Evolutionary conservation across 1,140 invertebrate species (phyloP).

Genomic region (Pseudachorutes palmiensis): DNA sequence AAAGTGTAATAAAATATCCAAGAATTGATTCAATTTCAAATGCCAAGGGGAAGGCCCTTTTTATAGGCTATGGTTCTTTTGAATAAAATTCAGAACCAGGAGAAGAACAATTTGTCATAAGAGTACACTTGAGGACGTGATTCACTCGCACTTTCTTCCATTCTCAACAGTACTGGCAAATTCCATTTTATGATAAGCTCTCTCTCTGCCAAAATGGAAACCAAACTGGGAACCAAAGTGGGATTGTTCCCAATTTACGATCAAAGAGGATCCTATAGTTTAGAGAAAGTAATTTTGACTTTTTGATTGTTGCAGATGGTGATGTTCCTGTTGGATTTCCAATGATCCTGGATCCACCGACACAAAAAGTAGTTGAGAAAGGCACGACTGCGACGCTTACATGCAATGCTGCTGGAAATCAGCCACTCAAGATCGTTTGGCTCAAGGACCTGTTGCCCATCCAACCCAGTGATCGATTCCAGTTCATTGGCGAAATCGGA

Average conservation of each 20-base stretch:
- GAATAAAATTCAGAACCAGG: too few relatives aligned
- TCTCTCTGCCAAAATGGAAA: too few relatives aligned
- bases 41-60: too few relatives aligned
- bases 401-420: constrained; percentile 77
- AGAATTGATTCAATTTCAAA: constrained; percentile 1
- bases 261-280: too few relatives aligned
- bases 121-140: too few relatives aligned
- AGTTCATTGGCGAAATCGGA: constrained; percentile 32
- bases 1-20: neutral
- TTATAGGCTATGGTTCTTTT: too few relatives aligned
- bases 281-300: neutral
- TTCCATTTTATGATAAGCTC: too few relatives aligned
- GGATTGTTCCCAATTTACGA: too few relatives aligned
- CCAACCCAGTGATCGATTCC: constrained; percentile 32
- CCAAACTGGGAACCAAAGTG: too few relatives aligned
- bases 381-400: constrained; percentile 80
- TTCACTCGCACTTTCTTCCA: too few relatives aligned
- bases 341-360: constrained; percentile 69
- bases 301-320: constrained; percentile 23
- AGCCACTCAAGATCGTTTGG: constrained; percentile 80
- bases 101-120: too few relatives aligned
- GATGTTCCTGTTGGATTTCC: constrained; percentile 78
- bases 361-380: constrained; percentile 84
- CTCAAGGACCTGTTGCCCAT: constrained; percentile 82
- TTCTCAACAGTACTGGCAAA: too few relatives aligned